Base-by-base conservation (phyloP, 1,140 invertebrate species). In the Semibalanus balanoides region DNA sequence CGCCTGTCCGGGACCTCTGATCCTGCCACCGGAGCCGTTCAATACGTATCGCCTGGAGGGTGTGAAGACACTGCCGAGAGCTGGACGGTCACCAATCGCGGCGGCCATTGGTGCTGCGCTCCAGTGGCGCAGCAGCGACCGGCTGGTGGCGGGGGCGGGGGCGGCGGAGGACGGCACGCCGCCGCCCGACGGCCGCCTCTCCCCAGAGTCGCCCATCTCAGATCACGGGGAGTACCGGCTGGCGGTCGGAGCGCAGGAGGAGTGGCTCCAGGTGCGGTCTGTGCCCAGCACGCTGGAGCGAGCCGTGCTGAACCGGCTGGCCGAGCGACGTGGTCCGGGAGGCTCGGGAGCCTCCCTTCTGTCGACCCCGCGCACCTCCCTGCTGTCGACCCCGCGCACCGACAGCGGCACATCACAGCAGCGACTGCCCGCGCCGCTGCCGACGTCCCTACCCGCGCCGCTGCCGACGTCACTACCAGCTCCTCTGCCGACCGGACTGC, bases 161-260 rank as follows among this genome's bases (percentile, higher is more conserved):
- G 51, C 11, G 7, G 9, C 51, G 14, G 51, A 14, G 14, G 51
- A 64, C 51, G 51, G 51, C 51, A 1, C 11, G 22, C 51, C 51
- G 51, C 14, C 51, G 51, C 1, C 51, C 14, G 51, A 25, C 9
- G 51, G 22, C 11, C 22, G 51, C 11, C 22, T 64, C 73, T 80
- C 79, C 25, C 79, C 80, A 27, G 79, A 77, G 40, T 81, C 80
- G n/a, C 80, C 80, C 22, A 76, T 77, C 22, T 80, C 70, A 78
- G 79, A 75, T 78, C 80, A 22, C 80, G 80, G 70, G 79, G 78
- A 72, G 78, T 74, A 74, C 40, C 51, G 22, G 51, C 51, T 64
- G 51, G 51, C 51, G 7, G 51, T 25, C 7, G 51, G 22, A 25
- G 51, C 14, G 7, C 51, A 64, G 51, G 51, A 64, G 51, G 51